Evolutionary conservation across 2,113 vertebrate genomes (phyloP).

Genomic region (Clupea harengus): DNA sequence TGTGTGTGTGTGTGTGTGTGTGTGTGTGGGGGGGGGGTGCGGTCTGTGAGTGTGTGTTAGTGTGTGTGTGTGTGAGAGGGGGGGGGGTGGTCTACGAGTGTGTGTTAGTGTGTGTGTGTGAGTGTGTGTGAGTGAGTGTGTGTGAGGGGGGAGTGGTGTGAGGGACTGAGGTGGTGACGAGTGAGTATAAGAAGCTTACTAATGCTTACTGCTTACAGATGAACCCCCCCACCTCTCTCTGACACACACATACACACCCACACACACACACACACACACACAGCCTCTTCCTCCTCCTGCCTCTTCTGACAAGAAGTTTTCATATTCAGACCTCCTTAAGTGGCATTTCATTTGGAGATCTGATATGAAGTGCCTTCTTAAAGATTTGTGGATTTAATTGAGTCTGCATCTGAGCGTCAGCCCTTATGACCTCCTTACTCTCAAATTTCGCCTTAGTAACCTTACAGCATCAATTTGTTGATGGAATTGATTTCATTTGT

Average conservation of each 20-base stretch:
- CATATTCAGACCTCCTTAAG: too few species aligned
- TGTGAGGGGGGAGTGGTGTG: background rate
- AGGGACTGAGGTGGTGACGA: constrained; percentile 16
- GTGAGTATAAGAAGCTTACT: constrained; percentile 29
- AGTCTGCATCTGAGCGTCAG: too few species aligned
- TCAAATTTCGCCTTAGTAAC: background rate
- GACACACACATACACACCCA: background rate
- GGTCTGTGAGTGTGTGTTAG: too few species aligned
- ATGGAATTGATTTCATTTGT: background rate
- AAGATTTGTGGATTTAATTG: too few species aligned
- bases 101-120: background rate
- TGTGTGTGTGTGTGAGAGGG: background rate
- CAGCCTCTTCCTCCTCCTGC: too few species aligned
- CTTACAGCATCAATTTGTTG: background rate
- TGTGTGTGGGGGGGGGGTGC: too few species aligned
- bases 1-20: too few species aligned
- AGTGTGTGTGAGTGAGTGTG: background rate
- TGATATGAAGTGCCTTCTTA: too few species aligned
- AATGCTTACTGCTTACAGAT: constrained; percentile 19
- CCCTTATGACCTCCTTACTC: background rate
- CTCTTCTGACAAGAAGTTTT: too few species aligned
- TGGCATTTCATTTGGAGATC: too few species aligned
- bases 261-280: background rate
- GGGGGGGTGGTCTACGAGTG: too few species aligned
- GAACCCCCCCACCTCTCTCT: background rate